Percentiles rank a stretch among this genome's conserved stretches.
These are phyloP conservation scores for Sinocyclocheilus grahami DNA, from an alignment of 2,113 vertebrate species.

Conservation along the genomic window DNA sequence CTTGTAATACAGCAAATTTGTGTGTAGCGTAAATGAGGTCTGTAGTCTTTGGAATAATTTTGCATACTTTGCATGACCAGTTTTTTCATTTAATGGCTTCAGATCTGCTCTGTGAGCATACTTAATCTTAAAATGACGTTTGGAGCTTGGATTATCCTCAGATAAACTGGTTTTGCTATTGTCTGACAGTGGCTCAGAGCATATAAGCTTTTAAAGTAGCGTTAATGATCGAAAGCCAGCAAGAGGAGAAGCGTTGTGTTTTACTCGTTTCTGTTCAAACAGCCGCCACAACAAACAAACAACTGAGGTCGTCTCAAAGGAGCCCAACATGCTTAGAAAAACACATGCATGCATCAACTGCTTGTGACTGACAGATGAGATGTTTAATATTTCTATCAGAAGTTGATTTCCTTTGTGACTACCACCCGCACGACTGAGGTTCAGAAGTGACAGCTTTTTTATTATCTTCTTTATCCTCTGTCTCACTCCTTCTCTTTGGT, in stretches of 20 bases:
- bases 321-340: conserved; percentile 37
- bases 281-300: conserved; percentile 28
- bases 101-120: conserved; percentile 3
- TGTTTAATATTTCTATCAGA: conserved; percentile 62
- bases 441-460: conserved; percentile 44
- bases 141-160: conserved; percentile 26
- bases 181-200: conserved; percentile 1
- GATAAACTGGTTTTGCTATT: conserved; percentile 24
- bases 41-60: conserved; percentile 30
- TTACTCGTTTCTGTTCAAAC: conserved; percentile 33
- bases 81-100: conserved; percentile 30
- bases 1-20: conserved; percentile 21
- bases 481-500: conserved; percentile 10
- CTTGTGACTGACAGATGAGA: conserved; percentile 45
- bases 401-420: conserved; percentile 51
- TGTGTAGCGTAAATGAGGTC: conserved; percentile 19
- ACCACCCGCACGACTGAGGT: conserved; percentile 41
- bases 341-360: conserved; percentile 16
- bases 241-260: neutral
- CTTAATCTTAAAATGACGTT: conserved; percentile 24
- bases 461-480: conserved; percentile 12
- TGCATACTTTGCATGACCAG: conserved; percentile 20
- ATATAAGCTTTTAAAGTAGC: conserved; percentile 6
- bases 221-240: conserved; percentile 15
- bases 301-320: conserved; percentile 42